Conservation (phyloP, 35 echinoderm and acorn worm species). For the Ptychodera flava region DNA sequence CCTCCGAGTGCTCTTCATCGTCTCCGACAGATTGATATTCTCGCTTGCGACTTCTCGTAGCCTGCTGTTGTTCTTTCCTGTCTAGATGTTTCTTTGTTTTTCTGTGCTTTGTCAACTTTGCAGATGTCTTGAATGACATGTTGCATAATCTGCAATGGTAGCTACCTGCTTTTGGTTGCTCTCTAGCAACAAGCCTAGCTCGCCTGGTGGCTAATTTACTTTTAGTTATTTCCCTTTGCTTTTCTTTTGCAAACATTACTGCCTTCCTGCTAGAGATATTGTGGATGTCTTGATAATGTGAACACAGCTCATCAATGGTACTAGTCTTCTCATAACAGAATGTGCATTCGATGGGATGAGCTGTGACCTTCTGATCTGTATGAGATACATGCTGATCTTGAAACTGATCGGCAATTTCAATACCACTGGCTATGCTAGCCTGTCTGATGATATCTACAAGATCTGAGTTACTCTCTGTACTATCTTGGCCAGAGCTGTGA, state of each 20-base stretch:
- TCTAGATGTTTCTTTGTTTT: neutral
- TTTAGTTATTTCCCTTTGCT: neutral
- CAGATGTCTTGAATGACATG: neutral
- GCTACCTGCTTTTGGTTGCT: neutral
- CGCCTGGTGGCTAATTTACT: neutral
- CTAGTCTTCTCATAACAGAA: neutral
- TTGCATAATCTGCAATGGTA: neutral
- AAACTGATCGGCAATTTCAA: neutral
- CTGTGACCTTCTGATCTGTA: neutral
- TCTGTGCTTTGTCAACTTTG: neutral
- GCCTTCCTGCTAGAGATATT: neutral
- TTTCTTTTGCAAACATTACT: neutral
- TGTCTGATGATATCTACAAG: neutral
- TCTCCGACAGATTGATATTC: neutral
- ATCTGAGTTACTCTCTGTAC: neutral
- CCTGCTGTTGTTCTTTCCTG: neutral
- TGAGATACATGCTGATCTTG: neutral
- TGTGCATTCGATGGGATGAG: neutral
- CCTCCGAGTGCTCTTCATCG: neutral
- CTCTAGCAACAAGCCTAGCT: neutral
- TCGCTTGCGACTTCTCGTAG: neutral
- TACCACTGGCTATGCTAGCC: neutral
- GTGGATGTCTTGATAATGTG: neutral
- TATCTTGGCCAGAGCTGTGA: no score
- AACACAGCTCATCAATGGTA: neutral